These are phyloP conservation scores for Vulpes ferrilata DNA, from an alignment of 2,113 vertebrate genomes.

Conservation along the genomic window DNA sequence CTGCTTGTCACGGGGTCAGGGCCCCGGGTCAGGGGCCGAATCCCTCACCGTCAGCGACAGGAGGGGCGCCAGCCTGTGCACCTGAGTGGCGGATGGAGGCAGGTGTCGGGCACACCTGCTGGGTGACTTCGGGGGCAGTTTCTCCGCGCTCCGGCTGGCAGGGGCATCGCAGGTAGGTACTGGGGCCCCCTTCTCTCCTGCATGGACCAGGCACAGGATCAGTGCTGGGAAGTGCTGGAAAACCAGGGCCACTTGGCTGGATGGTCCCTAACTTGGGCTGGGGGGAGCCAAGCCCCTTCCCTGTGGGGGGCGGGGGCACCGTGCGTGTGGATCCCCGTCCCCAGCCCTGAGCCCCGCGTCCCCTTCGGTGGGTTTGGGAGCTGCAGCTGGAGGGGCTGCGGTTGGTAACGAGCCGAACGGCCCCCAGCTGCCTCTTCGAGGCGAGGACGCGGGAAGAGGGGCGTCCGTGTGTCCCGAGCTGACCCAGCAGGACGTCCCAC, in stretches of 20 bases:
- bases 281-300: background rate
- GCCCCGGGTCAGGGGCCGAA: too few relatives aligned
- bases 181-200: background rate
- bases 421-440: background rate
- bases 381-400: background rate
- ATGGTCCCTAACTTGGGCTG: background rate
- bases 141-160: accelerated
- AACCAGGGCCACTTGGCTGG: background rate
- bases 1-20: background rate
- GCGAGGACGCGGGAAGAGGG: background rate
- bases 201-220: background rate
- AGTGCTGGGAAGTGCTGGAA: background rate
- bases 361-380: background rate
- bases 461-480: too few relatives aligned
- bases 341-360: accelerated
- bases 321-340: background rate
- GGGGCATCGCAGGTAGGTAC: background rate
- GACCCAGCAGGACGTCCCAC: background rate
- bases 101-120: too few relatives aligned
- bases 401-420: background rate
- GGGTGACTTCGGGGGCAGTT: background rate
- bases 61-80: background rate
- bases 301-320: accelerated
- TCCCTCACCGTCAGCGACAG: background rate
- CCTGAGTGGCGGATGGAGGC: too few relatives aligned